A percentile compares a stretch with the other conserved stretches of the same genome.
Evolutionary conservation across 2,888 invertebrate species (phyloP).

Genomic region (Bhutanitis thaidina): DNA sequence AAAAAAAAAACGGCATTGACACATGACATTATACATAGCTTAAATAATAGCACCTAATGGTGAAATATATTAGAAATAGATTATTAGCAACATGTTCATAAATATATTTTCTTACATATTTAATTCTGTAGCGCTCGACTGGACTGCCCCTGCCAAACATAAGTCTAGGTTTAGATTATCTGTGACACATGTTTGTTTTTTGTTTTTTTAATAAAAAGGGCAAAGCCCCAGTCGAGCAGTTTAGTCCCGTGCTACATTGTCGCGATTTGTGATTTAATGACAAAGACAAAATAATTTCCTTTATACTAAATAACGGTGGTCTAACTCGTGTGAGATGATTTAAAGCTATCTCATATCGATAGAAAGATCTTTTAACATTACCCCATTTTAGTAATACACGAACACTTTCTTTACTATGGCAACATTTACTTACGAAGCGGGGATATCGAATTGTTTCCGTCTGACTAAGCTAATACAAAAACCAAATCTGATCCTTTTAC

Average conservation of each 20-base stretch:
- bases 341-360: conserved; percentile 61
- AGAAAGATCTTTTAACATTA: conserved; percentile 12
- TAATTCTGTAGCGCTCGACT: conserved; percentile 26
- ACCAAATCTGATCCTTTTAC: conserved; percentile 4
- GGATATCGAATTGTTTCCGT: not conserved
- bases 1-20: conserved; percentile 5
- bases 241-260: conserved; percentile 60
- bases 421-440: conserved; percentile 53
- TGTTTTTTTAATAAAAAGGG: conserved; percentile 11
- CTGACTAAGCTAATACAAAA: conserved; percentile 58
- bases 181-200: not conserved
- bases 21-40: conserved; percentile 39
- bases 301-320: conserved; percentile 72
- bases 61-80: conserved; percentile 45
- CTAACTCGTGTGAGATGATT: conserved; percentile 65
- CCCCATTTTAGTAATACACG: conserved; percentile 29
- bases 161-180: conserved; percentile 1
- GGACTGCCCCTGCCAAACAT: not conserved
- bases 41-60: conserved; percentile 72
- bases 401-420: conserved; percentile 66
- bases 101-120: conserved; percentile 34
- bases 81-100: conserved; percentile 42
- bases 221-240: conserved; percentile 26
- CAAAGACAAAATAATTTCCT: conserved; percentile 38
- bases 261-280: conserved; percentile 33